Base-by-base conservation (phyloP, 2,888 invertebrate genomes). In the Crioceris asparagi region DNA sequence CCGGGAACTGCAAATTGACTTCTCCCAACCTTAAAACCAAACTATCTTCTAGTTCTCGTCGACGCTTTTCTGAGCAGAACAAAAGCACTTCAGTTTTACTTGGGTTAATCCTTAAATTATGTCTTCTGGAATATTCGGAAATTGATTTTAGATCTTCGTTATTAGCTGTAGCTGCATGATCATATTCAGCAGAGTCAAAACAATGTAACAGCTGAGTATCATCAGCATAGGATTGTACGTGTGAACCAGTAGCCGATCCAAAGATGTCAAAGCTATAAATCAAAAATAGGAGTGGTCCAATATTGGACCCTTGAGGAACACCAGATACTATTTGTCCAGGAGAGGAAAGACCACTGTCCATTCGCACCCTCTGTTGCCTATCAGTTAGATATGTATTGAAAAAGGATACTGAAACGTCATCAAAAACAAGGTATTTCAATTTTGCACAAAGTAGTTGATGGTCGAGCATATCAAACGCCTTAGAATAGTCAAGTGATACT, bases 291-390 rank as follows among this genome's bases (percentile, higher is more conserved):
- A 34, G 8, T 8, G 34, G 34, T 23, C 34, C 34, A 17, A 34
- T n/a, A 15, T 23, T n/a, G 11, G 34, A 34, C n/a, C 34, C 34
- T 25, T 34, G 34, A 3, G 34, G 34, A 23, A 34, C 34, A 8
- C 34, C 34, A 8, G 34, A 34, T 3, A 4, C 11, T 3, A 34
- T 15, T 7, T n/a, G n/a, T 10, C 25, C 8, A 14, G 8, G 15
- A 7, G 11, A 4, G 3, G 25, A 25, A 1, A n/a, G 10, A 11
- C 5, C 10, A 23, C 14, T 11, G 10, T 34, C 17, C 4, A 34
- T 4, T 10, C 10, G 12, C 6, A 34, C 23, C 17, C 6, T 6
- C 25, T 34, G 25, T 6, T 25, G 2, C 11, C 34, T 21, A 11
- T 34, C 17, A 25, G 11, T 6, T 14, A 34, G 15, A 10, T 32